Percentiles rank a stretch among this genome's conserved stretches.
phyloP scores from a whole-genome alignment of 2,113 vertebrate genomes.

The Psilopogon haemacephalus region DNA sequence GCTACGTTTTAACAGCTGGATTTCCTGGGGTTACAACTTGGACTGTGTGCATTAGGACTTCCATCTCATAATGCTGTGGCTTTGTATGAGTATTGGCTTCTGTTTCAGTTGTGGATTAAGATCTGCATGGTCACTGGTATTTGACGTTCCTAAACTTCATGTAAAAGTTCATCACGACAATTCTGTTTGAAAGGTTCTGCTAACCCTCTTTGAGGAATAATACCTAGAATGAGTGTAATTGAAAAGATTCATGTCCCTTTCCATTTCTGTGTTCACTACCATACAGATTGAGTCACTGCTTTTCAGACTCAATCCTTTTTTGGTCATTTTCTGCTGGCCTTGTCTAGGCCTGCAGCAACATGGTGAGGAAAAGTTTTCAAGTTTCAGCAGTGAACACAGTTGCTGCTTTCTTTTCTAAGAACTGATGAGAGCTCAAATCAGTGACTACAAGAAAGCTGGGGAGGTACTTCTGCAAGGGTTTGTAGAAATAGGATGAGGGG shows the following conservation, averaged over 20 bases:
- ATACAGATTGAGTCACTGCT: fast-evolving
- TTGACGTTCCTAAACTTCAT: neutral
- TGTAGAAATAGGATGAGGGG: no score
- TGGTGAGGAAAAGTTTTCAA: neutral
- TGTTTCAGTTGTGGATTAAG: neutral
- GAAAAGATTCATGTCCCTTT: neutral
- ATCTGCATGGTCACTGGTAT: neutral
- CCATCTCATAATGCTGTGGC: neutral
- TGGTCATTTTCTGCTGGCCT: neutral
- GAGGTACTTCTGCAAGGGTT: no score
- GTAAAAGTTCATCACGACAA: neutral
- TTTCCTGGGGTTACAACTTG: neutral
- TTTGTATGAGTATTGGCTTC: neutral
- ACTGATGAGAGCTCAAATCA: neutral
- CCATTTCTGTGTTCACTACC: neutral
- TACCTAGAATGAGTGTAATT: neutral
- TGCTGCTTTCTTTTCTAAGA: neutral
- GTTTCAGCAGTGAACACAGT: neutral
- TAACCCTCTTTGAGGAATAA: neutral
- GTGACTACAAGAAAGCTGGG: no score
- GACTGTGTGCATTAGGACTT: neutral
- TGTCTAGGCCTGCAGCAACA: neutral
- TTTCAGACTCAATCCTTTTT: neutral
- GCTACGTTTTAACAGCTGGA: neutral
- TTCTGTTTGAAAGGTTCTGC: neutral